phyloP scores from a whole-genome alignment of 2,797 vertebrate species.

The Hirundo rustica region DNA sequence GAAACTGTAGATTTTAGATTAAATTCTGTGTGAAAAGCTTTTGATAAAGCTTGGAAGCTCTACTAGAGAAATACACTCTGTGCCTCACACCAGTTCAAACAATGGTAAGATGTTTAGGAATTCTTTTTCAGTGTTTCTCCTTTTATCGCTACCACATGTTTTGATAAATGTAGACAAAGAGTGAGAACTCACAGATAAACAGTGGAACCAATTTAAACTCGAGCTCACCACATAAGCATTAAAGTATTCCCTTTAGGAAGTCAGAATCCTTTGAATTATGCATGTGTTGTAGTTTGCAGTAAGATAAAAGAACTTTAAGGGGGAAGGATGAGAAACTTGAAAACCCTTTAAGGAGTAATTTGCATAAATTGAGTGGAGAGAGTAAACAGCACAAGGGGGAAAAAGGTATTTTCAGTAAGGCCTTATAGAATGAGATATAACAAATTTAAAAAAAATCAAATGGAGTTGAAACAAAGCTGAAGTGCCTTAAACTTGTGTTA shows the following conservation, averaged over 20 bases:
- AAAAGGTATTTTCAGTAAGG: conserved; percentile 26
- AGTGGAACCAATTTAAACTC: conserved; percentile 48
- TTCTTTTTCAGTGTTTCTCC: neutral
- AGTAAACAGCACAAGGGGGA: conserved; percentile 40
- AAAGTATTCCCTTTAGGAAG: conserved; percentile 64
- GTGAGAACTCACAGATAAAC: neutral
- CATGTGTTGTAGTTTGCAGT: conserved; percentile 59
- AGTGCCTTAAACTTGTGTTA: neutral
- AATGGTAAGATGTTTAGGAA: neutral
- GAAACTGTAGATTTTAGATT: neutral
- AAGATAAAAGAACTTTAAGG: conserved; percentile 59
- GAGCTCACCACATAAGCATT: conserved; percentile 46
- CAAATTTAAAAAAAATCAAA: conserved; percentile 2
- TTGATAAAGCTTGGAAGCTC: neutral
- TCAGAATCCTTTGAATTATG: conserved; percentile 58
- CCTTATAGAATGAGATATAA: conserved; percentile 16
- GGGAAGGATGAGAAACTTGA: conserved; percentile 38
- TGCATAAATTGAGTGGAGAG: conserved; percentile 48
- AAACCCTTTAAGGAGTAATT: conserved; percentile 52
- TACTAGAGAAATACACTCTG: accelerated
- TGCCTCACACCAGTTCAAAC: neutral
- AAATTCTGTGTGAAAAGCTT: neutral
- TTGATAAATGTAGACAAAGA: neutral
- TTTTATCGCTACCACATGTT: neutral
- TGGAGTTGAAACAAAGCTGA: conserved; percentile 15